Conservation (phyloP, 1,140 invertebrate species). For the Drosophila micromelanica region DNA sequence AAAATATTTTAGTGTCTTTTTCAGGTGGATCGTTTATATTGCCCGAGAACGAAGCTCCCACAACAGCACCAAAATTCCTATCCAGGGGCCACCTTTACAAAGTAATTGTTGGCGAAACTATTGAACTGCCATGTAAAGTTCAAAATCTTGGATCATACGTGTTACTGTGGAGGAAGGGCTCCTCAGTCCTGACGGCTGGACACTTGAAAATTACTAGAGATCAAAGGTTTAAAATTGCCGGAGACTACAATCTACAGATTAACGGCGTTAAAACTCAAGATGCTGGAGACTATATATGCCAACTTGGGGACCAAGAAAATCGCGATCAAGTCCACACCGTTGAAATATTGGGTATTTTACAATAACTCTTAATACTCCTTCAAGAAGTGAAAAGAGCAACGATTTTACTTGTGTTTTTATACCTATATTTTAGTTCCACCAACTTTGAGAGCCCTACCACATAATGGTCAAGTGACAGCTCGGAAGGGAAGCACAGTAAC, state of each 20-base stretch:
- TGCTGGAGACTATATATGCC: conserved; percentile 85
- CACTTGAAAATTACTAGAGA: conserved; percentile 87
- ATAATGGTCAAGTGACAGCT: conserved; percentile 86
- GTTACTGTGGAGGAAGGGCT: conserved; percentile 87
- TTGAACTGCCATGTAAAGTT: conserved; percentile 90
- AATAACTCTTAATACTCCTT: background rate
- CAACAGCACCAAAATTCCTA: conserved; percentile 87
- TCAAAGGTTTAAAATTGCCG: conserved; percentile 86
- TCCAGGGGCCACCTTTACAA: conserved; percentile 90
- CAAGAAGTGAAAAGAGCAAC: no score
- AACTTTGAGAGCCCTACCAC: conserved; percentile 84
- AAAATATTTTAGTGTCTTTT: conserved; percentile 37
- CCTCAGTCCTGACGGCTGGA: conserved; percentile 87
- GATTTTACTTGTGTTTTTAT: background rate
- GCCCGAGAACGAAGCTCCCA: conserved; percentile 69
- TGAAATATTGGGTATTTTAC: conserved; percentile 85
- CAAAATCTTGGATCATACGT: conserved; percentile 89
- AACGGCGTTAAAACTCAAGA: conserved; percentile 86
- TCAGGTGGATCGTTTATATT: conserved; percentile 64
- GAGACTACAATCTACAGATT: conserved; percentile 87
- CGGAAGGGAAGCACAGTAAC: conserved; percentile 87
- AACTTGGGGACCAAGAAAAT: conserved; percentile 85
- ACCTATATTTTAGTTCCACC: conserved; percentile 84
- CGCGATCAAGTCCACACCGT: conserved; percentile 86
- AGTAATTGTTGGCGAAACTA: conserved; percentile 90